phyloP scores from a whole-genome alignment of 1,140 invertebrate genomes.

The Drosophila suzukii region DNA sequence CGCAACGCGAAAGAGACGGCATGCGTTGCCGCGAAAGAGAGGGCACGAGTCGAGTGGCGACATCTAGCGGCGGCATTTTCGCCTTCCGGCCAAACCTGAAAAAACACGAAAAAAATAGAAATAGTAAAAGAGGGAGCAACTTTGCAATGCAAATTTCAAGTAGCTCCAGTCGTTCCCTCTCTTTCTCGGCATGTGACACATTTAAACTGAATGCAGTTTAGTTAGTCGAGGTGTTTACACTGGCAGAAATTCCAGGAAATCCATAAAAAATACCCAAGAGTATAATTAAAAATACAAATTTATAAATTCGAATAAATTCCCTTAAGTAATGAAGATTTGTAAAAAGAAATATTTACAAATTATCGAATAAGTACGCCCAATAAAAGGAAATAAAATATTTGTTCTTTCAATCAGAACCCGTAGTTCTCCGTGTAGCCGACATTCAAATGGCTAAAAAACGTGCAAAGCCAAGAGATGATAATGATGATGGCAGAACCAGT shows the following conservation, averaged over 20 bases:
- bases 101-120: slow-evolving; percentile 1
- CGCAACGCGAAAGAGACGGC: slow-evolving; percentile 15
- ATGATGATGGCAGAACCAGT: slow-evolving; percentile 44
- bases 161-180: slow-evolving; percentile 13
- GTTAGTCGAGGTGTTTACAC: slow-evolving; percentile 9
- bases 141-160: slow-evolving; percentile 58
- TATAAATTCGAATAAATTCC: too few relatives aligned
- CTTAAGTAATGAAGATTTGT: too few relatives aligned
- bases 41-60: not conserved
- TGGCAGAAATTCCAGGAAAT: not conserved
- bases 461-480: slow-evolving; percentile 24
- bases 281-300: too few relatives aligned
- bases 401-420: too few relatives aligned
- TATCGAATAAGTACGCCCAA: too few relatives aligned
- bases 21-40: not conserved
- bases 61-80: slow-evolving; percentile 44
- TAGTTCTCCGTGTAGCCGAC: slow-evolving; percentile 17
- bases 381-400: too few relatives aligned
- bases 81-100: slow-evolving; percentile 48
- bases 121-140: slow-evolving; percentile 12
- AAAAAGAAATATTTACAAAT: not conserved
- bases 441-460: slow-evolving; percentile 31
- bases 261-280: too few relatives aligned
- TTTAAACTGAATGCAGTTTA: slow-evolving; percentile 21
- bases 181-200: slow-evolving; percentile 26